Conservation (phyloP, 2,113 vertebrate genomes). For the Smithornis capensis region DNA sequence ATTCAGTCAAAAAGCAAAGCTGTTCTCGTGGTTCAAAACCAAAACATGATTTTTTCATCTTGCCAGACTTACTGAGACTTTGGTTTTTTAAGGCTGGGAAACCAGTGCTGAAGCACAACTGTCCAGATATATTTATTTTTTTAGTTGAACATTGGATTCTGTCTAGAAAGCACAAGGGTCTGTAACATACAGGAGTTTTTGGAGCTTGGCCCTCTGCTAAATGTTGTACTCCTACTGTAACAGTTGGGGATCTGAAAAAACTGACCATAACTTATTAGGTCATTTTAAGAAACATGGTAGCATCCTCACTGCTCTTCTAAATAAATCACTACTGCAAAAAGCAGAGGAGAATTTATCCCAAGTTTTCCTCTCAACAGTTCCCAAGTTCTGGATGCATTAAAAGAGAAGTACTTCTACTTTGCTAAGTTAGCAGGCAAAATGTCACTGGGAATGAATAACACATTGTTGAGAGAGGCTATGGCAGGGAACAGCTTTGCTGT, state of each 20-base stretch:
- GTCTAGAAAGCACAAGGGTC: neutral
- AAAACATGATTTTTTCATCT: neutral
- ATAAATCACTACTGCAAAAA: neutral
- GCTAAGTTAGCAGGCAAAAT: neutral
- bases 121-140: neutral
- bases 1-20: neutral
- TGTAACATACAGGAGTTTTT: neutral
- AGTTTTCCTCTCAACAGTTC: neutral
- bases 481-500: neutral
- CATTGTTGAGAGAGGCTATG: neutral
- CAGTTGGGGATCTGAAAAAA: neutral
- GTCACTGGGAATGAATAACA: neutral
- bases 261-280: neutral
- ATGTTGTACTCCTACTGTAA: neutral
- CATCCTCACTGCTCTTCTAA: neutral
- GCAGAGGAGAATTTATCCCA: neutral
- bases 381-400: fast-evolving
- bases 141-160: neutral
- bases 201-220: neutral
- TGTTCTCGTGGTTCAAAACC: neutral
- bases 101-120: neutral
- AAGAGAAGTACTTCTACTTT: neutral
- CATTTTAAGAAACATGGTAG: neutral
- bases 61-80: neutral
- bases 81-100: neutral